A percentile compares a stretch with the other conserved stretches of the same genome.
Conservation (phyloP, 2,797 vertebrate species). For the Clarias laeviceps region DNA sequence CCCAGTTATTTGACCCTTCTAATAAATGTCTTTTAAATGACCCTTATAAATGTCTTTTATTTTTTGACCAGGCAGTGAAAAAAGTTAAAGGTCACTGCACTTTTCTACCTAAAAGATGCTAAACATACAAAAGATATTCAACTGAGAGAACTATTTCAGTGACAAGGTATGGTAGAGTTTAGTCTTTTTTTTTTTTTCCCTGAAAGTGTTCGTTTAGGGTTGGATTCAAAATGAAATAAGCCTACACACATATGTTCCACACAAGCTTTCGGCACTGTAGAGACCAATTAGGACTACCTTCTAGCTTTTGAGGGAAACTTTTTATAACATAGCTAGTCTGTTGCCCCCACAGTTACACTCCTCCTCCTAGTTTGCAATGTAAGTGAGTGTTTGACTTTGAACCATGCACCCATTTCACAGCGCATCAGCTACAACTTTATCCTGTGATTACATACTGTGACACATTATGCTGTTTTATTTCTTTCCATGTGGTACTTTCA, state of each 20-base stretch:
- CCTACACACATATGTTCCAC: background rate
- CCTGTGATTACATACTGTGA: background rate
- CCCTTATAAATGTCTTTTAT: background rate
- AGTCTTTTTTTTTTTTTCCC: background rate
- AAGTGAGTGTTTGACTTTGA: constrained; percentile 5
- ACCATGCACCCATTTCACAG: background rate
- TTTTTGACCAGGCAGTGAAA: no score
- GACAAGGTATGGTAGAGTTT: background rate
- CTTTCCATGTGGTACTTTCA: background rate
- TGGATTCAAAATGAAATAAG: background rate
- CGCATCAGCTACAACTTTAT: background rate
- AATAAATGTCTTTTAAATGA: background rate
- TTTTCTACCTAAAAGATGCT: background rate
- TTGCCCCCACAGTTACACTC: background rate
- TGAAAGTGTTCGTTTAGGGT: background rate
- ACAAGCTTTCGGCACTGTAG: background rate
- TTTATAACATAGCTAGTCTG: background rate
- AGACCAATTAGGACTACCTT: background rate
- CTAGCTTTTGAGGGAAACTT: background rate
- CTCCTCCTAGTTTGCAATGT: background rate
- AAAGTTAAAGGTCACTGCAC: background rate
- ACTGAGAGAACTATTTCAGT: background rate
- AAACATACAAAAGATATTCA: background rate
- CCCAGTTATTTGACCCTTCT: no score
- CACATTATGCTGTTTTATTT: background rate